These are phyloP conservation scores for Plutomurus gul DNA, from an alignment of 1,140 invertebrate species.

Conservation along the genomic window DNA sequence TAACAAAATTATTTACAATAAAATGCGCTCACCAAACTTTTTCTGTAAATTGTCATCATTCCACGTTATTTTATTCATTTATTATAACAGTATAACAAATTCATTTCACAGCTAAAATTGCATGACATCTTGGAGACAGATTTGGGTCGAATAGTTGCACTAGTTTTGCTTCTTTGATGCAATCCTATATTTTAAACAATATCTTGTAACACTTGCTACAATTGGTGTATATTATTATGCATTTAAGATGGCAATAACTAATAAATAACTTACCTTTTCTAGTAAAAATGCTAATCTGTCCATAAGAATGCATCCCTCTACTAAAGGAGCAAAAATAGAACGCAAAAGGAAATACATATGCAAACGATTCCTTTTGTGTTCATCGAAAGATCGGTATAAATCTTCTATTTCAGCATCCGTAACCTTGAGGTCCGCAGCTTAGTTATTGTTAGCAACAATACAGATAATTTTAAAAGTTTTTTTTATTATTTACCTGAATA, in stretches of 20 bases:
- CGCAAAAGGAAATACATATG: constrained; percentile 80
- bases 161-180: constrained; percentile 67
- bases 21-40: too few relatives aligned
- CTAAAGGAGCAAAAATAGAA: constrained; percentile 76
- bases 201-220: not conserved
- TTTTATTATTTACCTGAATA: not conserved
- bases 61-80: too few relatives aligned
- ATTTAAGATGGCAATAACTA: not conserved
- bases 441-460: not conserved
- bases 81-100: not conserved
- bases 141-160: constrained; percentile 76
- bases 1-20: too few relatives aligned
- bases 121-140: constrained; percentile 76
- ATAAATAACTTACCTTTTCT: constrained; percentile 63
- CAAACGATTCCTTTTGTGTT: constrained; percentile 63
- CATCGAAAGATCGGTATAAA: constrained; percentile 59
- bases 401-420: constrained; percentile 60
- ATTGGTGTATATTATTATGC: not conserved
- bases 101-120: constrained; percentile 65
- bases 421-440: constrained; percentile 53
- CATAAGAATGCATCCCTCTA: constrained; percentile 82
- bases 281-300: constrained; percentile 80
- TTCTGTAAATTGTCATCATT: too few relatives aligned
- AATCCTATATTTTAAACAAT: constrained; percentile 55
- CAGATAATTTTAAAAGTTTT: too few relatives aligned